A percentile compares a stretch with the other conserved stretches of the same genome.
Evolutionary conservation across 2,888 invertebrate genomes (phyloP).

Genomic region (Himalopsyche japonica): DNA sequence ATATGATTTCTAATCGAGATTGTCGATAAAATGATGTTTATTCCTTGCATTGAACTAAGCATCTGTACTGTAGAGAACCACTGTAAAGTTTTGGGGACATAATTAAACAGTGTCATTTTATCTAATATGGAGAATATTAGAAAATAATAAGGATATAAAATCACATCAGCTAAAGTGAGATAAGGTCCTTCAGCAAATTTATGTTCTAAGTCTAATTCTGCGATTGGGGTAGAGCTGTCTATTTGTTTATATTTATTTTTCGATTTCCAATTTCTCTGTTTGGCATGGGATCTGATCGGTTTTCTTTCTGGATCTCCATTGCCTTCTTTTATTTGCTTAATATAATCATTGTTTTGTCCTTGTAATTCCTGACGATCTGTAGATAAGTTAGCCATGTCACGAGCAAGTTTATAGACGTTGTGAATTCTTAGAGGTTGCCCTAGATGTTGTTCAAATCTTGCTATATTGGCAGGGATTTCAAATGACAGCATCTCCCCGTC

Average conservation of each 20-base stretch:
- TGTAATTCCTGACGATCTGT: slow-evolving; percentile 13
- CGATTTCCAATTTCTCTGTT: slow-evolving; percentile 58
- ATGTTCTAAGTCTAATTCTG: slow-evolving; percentile 65
- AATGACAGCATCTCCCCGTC: slow-evolving; percentile 38
- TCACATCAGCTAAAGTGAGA: slow-evolving; percentile 81
- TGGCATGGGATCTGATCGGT: slow-evolving; percentile 46
- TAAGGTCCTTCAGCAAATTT: slow-evolving; percentile 81
- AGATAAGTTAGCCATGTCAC: slow-evolving; percentile 57
- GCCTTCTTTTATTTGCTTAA: not conserved
- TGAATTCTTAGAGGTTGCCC: slow-evolving; percentile 81
- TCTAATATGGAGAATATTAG: slow-evolving; percentile 60
- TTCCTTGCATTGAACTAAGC: slow-evolving; percentile 42
- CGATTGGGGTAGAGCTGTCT: slow-evolving; percentile 55
- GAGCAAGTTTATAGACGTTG: slow-evolving; percentile 78
- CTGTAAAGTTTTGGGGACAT: slow-evolving; percentile 45
- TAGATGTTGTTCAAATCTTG: slow-evolving; percentile 83
- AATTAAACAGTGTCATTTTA: slow-evolving; percentile 46
- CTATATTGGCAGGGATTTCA: slow-evolving; percentile 68
- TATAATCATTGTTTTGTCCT: not conserved
- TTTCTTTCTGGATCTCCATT: not conserved
- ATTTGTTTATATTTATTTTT: slow-evolving; percentile 50
- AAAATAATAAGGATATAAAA: slow-evolving; percentile 73
- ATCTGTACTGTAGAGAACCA: slow-evolving; percentile 44
- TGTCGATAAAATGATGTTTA: slow-evolving; percentile 32
- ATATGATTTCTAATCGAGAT: not conserved